Evolutionary conservation across 2,113 vertebrate genomes (phyloP), one percentile per base, ranked within the genome.

Genomic region (Fulica atra): DNA sequence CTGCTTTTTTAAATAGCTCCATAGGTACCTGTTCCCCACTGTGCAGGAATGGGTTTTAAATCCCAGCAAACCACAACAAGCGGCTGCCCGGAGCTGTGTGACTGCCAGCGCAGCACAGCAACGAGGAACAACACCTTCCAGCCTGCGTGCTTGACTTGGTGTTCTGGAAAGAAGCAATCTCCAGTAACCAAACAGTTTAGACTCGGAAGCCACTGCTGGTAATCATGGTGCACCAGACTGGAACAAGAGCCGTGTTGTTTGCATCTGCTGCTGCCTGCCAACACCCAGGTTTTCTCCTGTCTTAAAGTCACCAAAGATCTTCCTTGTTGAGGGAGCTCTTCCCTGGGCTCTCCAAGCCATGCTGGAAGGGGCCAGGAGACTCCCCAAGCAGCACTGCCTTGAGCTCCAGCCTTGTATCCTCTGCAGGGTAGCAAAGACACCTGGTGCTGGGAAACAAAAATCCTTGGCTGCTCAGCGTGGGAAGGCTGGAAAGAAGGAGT

Each of bases 91-190:
- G 44, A 33, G 33, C 40, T 73, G 57, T 1, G 3, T 17, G n/a
- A 29, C 59, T 78, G 61, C 61, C 53, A 33, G 38, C 1, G 0
- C 0, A 1, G 46, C 40, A 46, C 1, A 3, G 46, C 0, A 3
- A 4, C 1, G 4, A 28, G 33, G 56, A 57, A 36, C 60, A 44
- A 6, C 1, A 1, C 50, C 72, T 73, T 46, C 73, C 88, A 71
- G 46, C 57, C 33, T 51, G 61, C 0, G 0, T 23, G 9, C 35
- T 76, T 83, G 38, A 53, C 29, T 36, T 33, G 15, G 14, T 50
- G 46, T 19, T 40, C 64, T 0, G 2, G 53, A 48, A 48, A 76
- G 11, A 20, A 28, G 9, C 25, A 31, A 40, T 5, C 16, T 53
- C 18, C 0, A 15, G 56, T 69, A 16, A 25, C 31, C 51, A 66